A percentile compares a stretch with the other conserved stretches of the same genome.
These are phyloP conservation scores for Rhamnusium bicolor DNA, from an alignment of 2,888 invertebrate genomes.

Conservation along the genomic window DNA sequence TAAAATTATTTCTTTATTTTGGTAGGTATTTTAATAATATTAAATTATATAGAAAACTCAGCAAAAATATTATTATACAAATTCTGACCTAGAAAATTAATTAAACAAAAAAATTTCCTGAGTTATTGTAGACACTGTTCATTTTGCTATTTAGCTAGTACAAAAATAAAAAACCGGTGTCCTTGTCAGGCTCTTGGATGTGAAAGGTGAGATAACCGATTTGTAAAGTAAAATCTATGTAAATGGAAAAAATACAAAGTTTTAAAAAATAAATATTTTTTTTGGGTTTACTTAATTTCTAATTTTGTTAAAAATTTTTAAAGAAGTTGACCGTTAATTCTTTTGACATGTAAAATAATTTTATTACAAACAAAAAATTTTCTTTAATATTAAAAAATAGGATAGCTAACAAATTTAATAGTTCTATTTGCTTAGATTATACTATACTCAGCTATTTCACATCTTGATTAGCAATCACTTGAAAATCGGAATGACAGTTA, in stretches of 20 bases:
- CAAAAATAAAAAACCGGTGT: conserved; percentile 55
- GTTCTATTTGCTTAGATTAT: conserved; percentile 35
- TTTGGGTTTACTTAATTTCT: too few relatives aligned
- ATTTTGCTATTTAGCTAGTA: conserved; percentile 53
- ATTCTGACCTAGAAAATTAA: conserved; percentile 1
- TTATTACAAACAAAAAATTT: neutral
- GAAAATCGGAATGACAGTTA: conserved; percentile 64
- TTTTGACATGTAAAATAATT: neutral
- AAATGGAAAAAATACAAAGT: neutral
- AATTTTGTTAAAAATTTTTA: too few relatives aligned
- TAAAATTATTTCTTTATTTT: neutral
- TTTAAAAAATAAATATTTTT: too few relatives aligned
- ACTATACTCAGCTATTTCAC: conserved; percentile 60
- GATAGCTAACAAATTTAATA: neutral
- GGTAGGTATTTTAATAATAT: neutral
- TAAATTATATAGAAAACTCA: neutral
- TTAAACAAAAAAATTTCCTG: conserved; percentile 37
- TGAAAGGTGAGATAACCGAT: conserved; percentile 54
- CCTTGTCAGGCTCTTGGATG: conserved; percentile 64
- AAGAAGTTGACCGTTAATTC: too few relatives aligned
- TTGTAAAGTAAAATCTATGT: conserved; percentile 49
- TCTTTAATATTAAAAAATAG: neutral
- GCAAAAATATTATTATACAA: conserved; percentile 1
- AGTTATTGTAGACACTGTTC: conserved; percentile 46
- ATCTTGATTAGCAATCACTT: conserved; percentile 62